A percentile compares a stretch with the other conserved stretches of the same genome.
phyloP scores from a whole-genome alignment of 30 jellyfish, hydroid and myxozoan species.

The Chrysaora quinquecirrha region DNA sequence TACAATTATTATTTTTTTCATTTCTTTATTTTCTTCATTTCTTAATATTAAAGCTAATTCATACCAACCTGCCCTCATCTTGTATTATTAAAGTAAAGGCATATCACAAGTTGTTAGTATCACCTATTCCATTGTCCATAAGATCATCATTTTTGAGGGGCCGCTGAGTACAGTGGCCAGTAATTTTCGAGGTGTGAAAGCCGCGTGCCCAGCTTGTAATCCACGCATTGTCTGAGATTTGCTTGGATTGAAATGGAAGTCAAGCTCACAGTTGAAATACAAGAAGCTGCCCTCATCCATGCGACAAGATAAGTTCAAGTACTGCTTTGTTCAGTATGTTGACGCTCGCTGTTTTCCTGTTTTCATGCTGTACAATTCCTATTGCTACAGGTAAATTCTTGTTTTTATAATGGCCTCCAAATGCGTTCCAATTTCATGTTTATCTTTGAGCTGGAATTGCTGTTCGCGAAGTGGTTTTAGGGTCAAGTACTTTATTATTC shows the following conservation, averaged over 20 bases:
- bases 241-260: too few relatives aligned
- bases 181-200: neutral
- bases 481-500: constrained; percentile 44
- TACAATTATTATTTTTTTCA: too few relatives aligned
- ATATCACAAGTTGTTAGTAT: too few relatives aligned
- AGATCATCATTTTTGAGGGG: too few relatives aligned
- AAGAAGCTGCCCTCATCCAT: too few relatives aligned
- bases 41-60: too few relatives aligned
- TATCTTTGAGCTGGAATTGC: neutral
- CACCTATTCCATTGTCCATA: too few relatives aligned
- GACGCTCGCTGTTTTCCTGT: constrained; percentile 3
- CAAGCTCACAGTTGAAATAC: too few relatives aligned
- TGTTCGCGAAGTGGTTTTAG: constrained; percentile 39
- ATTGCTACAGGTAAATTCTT: constrained; percentile 2
- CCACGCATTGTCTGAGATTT: neutral
- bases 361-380: constrained; percentile 11
- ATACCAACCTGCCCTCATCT: too few relatives aligned
- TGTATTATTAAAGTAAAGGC: too few relatives aligned
- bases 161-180: neutral
- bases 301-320: constrained; percentile 52
- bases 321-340: constrained; percentile 7
- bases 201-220: neutral
- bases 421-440: neutral
- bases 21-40: too few relatives aligned
- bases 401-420: neutral